Evolutionary conservation across 2,888 invertebrate genomes (phyloP).

Genomic region (Tachina grossa): DNA sequence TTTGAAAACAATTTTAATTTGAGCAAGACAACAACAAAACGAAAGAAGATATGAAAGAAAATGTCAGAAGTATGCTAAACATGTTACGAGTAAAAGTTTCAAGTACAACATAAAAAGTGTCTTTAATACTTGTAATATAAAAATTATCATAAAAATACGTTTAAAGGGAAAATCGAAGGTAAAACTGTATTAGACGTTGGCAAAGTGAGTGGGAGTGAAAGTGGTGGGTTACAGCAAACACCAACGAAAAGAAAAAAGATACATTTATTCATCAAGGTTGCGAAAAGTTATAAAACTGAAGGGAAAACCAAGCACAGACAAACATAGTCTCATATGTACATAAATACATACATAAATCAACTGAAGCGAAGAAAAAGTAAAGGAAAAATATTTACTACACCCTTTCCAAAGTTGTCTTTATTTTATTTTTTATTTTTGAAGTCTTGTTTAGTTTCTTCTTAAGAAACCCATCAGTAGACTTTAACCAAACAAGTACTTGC

Average conservation of each 20-base stretch:
- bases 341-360: not conserved
- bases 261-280: conserved; percentile 37
- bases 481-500: too few species aligned
- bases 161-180: conserved; percentile 4
- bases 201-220: not conserved
- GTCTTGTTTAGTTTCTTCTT: too few species aligned
- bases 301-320: not conserved
- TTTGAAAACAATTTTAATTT: conserved; percentile 31
- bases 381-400: not conserved
- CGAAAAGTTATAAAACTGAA: not conserved
- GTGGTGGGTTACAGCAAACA: not conserved
- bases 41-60: conserved; percentile 4
- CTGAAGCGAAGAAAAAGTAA: not conserved
- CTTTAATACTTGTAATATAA: conserved; percentile 45
- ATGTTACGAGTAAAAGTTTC: conserved; percentile 15
- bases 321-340: not conserved
- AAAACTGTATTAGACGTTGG: not conserved
- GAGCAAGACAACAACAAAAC: not conserved
- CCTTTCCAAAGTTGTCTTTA: conserved; percentile 28
- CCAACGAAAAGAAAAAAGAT: not conserved
- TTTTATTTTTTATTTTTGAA: too few species aligned
- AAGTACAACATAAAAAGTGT: conserved; percentile 41
- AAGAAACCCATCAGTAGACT: too few species aligned
- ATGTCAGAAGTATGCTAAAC: conserved; percentile 25
- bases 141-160: conserved; percentile 41